Evolutionary conservation across 2,888 invertebrate species (phyloP), one percentile per base, ranked within the genome.

Genomic region (Cacoxenus indagator): DNA sequence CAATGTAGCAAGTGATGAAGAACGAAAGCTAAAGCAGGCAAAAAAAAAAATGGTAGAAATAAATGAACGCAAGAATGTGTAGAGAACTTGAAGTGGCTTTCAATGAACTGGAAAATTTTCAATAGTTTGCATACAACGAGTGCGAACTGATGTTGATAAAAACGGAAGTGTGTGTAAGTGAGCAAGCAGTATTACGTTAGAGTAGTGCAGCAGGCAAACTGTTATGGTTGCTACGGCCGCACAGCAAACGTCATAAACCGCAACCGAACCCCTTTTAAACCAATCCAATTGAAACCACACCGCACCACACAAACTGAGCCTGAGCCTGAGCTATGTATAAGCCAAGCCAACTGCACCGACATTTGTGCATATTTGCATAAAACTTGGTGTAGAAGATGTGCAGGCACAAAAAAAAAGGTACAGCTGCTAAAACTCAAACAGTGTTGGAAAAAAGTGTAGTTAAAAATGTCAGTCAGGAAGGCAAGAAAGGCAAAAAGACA

Each of bases 71-170:
- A 37, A 37, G 37, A 11, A 37, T 37, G 11, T 22, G 51, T 31
- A 29, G 31, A 59, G n/a, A 27, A 45, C 55, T 62, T 62, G 29
- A 62, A 62, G 61, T 62, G 61, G 61, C 43, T 62, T 45, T 62
- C 61, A 62, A 62, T 62, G 61, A 62, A 62, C 61, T 62, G 61
- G 61, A 62, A 62, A 62, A 62, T 62, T 62, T 57, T 62, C 61
- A 51, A 62, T 61, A 61, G 37, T 55, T 27, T 55, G 55, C 37
- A 61, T 26, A 19, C 51, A 51, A 22, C 51, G 17, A 37, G 37
- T 37, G 37, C 8, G 37, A 37, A 37, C 9, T 37, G 14, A 37
- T 37, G n/a, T n/a, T n/a, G n/a, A n/a, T n/a, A n/a, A 37, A 37
- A 37, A 37, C 5, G 37, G 37, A 37, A 8, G 37, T 11, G 37